Evolutionary conservation across 2,888 invertebrate genomes (phyloP), one percentile per base, ranked within the genome.

Genomic region (Andricus quercusramuli): DNA sequence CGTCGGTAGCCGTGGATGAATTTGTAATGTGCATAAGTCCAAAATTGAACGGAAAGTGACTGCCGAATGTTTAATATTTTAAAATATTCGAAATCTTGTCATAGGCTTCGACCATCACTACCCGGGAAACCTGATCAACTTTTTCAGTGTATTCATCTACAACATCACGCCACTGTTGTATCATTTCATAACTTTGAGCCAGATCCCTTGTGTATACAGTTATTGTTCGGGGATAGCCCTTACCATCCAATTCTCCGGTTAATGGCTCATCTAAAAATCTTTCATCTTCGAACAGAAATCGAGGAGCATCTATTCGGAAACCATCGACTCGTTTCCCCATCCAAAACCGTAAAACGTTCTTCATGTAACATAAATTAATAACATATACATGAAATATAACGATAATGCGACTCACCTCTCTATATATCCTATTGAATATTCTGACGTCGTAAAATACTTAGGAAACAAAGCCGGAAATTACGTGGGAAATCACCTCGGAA

Each of bases 321-420:
- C 97, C 97, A 85, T 96, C 96, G 0, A 96, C 95, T 0, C 97
- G 97, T 80, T 94, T 94, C 51, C 95, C 94, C 5, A 32, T 32
- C 32, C 32, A 32, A 32, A 32, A 32, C 8, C 32, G 32, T 32
- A 32, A 32, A 32, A 96, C 95, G 6, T 95, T 94, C 84, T 84
- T 13, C 0, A 17, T n/a, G 29, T 11, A n/a, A 67, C 32, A 4
- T 17, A 41, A 67, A 25, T 41, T 67, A 47, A 15, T 4, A 15
- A 15, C 6, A 47, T 47, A 29, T 29, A 29, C 3, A 3, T 2
- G 3, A 29, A 29, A 29, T 29, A 29, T 29, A 29, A 29, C 29
- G 29, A 3, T 29, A 29, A 29, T 29, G 29, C 29, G 1, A 29
- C 29, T 29, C 29, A 2, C 2, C 29, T 3, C 29, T 29, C 29